phyloP scores from a whole-genome alignment of 2,113 vertebrate genomes.

The Apaloderma vittatum region DNA sequence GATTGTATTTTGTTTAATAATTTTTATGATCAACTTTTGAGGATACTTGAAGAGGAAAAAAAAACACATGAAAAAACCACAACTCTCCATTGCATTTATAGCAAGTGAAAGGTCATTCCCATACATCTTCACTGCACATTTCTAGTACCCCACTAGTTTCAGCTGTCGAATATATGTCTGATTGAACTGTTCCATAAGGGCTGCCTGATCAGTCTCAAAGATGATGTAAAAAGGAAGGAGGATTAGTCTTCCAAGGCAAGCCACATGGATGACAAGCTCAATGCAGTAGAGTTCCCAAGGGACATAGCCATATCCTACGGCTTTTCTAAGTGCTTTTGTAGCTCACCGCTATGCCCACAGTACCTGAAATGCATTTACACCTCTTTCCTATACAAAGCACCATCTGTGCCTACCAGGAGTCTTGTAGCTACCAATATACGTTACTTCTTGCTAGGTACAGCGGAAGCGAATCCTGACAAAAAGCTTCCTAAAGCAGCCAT shows the following conservation, averaged over 20 bases:
- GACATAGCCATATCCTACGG: rapidly evolving
- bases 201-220: neutral
- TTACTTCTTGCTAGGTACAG: neutral
- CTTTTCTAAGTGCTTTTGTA: neutral
- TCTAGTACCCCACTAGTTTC: neutral
- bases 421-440: neutral
- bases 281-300: neutral
- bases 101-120: neutral
- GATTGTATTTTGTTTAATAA: neutral
- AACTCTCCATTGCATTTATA: neutral
- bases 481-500: neutral
- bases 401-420: neutral
- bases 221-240: neutral
- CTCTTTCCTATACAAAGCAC: neutral
- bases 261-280: neutral
- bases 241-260: neutral
- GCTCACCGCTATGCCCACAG: neutral
- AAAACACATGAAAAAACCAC: neutral
- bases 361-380: neutral
- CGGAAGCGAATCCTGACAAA: neutral
- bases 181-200: neutral
- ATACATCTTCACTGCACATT: rapidly evolving
- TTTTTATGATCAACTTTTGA: neutral
- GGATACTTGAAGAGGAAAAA: neutral
- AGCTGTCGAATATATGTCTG: neutral